Evolutionary conservation across 2,797 vertebrate species (phyloP), one percentile per base, ranked within the genome.

Genomic region (Melanotaenia nigrans): DNA sequence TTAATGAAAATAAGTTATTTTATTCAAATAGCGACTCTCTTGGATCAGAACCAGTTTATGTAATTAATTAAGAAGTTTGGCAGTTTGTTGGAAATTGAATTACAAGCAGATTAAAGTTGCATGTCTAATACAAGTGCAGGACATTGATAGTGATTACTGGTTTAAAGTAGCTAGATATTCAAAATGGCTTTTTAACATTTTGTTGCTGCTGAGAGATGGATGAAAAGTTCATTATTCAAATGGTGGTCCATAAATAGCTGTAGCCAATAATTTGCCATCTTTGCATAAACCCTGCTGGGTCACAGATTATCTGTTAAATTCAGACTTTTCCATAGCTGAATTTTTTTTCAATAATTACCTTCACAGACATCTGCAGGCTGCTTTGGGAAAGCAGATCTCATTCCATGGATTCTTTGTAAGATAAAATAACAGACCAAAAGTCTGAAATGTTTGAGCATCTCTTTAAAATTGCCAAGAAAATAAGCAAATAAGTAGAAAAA

Each of bases 1-100:
- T 24, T 60, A 79, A 74, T 66, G 5, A 30, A 78, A 82, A 63
- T 10, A 33, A 63, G 61, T 65, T 69, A 28, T 69, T 72, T 65
- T 51, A 66, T 73, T 78, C 9, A 56, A 36, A 66, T 25, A 59
- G 12, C 51, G 47, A 53, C 53, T 56, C 18, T 51, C 28, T 55
- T 69, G 62, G 56, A 65, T 4, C 18, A 35, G 16, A 68, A 32
- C 79, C 9, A 54, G 24, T 63, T 42, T 36, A 61, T 72, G 25
- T 36, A 32, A 74, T 77, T 61, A 65, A 75, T 66, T n/a, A 28
- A 61, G 28, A 68, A 49, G 20, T 71, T 62, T 79, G 32, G 56
- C 55, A 20, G 25, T 10, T 65, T 71, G 8, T 55, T 75, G 9
- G 14, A 60, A 61, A 18, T n/a, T 60, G 63, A 12, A 47, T 18